These are phyloP conservation scores for Antheraea pernyi DNA, from an alignment of 1,140 invertebrate species.

Conservation along the genomic window DNA sequence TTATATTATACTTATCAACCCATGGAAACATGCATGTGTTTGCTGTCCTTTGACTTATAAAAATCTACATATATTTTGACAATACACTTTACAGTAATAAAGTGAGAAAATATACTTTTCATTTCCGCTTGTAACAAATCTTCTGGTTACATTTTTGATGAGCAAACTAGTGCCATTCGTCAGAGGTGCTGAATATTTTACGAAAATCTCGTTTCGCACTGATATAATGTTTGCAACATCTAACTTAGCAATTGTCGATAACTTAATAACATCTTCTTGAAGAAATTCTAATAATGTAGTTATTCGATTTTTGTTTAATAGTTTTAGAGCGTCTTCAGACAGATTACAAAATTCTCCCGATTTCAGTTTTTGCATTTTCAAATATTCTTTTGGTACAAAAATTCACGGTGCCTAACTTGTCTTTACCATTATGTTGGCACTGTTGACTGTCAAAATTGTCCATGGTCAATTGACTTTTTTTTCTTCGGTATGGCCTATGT, in stretches of 20 bases:
- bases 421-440: no score
- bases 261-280: slow-evolving; percentile 69
- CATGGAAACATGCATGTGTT: background rate
- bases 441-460: no score
- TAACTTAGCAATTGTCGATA: slow-evolving; percentile 60
- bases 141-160: slow-evolving; percentile 33
- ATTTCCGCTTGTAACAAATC: slow-evolving; percentile 41
- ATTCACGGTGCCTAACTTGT: no score
- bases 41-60: background rate
- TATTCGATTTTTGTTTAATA: slow-evolving; percentile 78
- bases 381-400: background rate
- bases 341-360: slow-evolving; percentile 62
- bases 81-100: background rate
- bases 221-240: slow-evolving; percentile 50
- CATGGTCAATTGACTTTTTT: no score
- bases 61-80: no score
- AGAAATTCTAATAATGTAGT: slow-evolving; percentile 81
- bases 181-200: slow-evolving; percentile 53
- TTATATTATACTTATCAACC: background rate
- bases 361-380: slow-evolving; percentile 72
- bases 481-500: no score
- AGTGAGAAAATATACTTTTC: slow-evolving; percentile 33
- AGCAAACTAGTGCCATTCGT: slow-evolving; percentile 43
- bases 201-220: slow-evolving; percentile 60
- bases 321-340: slow-evolving; percentile 67